Evolutionary conservation across 2,113 vertebrate genomes (phyloP).

Genomic region (Gymnogyps californianus): DNA sequence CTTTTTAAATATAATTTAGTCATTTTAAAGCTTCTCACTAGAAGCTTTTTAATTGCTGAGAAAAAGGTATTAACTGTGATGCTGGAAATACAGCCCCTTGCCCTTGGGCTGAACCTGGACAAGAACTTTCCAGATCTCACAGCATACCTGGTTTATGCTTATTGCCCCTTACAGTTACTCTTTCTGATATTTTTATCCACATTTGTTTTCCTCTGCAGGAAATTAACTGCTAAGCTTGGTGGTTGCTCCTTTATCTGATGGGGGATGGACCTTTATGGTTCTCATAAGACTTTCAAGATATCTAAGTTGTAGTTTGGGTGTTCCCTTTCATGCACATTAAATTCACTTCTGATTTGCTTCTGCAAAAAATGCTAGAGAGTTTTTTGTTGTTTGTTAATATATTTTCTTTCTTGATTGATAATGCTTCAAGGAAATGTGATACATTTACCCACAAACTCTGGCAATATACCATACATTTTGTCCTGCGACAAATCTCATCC

Average conservation of each 20-base stretch:
- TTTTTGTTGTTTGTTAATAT: background rate
- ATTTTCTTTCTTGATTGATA: background rate
- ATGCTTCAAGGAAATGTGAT: background rate
- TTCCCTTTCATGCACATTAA: background rate
- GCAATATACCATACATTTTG: background rate
- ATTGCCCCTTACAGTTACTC: background rate
- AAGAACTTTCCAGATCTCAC: background rate
- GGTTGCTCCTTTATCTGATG: background rate
- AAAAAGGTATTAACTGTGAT: background rate
- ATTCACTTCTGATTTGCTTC: background rate
- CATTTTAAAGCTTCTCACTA: background rate
- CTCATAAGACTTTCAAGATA: background rate
- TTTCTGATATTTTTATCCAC: background rate
- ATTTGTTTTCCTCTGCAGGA: background rate
- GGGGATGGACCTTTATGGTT: background rate
- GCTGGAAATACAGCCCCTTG: background rate
- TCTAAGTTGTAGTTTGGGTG: background rate
- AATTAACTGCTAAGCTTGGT: background rate
- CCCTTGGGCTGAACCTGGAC: background rate
- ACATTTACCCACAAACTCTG: background rate
- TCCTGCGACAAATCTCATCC: background rate
- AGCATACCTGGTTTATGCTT: background rate
- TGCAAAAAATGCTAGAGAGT: background rate
- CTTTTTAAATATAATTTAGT: background rate
- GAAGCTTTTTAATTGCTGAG: background rate